Conservation (phyloP, 2,113 vertebrate species). For the Antennarius striatus region DNA sequence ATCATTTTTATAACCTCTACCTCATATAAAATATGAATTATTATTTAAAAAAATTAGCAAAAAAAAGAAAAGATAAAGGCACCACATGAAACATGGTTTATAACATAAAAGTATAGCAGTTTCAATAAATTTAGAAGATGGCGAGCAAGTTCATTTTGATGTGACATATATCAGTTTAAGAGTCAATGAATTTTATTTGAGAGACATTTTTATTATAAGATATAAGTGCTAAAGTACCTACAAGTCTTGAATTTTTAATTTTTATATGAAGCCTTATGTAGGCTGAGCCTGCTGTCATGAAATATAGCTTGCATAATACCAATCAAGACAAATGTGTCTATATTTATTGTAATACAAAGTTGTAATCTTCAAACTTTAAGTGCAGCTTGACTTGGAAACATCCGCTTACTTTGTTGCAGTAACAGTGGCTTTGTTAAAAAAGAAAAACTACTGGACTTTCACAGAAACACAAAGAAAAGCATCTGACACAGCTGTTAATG, state of each 20-base stretch:
- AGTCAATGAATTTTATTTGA: constrained; percentile 9
- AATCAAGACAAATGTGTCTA: neutral
- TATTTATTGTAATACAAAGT: neutral
- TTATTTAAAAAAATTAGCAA: too few relatives aligned
- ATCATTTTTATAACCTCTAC: too few relatives aligned
- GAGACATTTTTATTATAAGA: neutral
- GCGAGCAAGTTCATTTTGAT: neutral
- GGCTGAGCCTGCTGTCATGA: neutral
- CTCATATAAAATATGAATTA: too few relatives aligned
- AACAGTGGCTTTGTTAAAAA: neutral
- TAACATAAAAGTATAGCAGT: neutral
- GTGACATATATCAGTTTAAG: neutral
- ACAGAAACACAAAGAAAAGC: neutral
- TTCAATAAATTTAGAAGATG: constrained; percentile 19
- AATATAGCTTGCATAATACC: constrained; percentile 2
- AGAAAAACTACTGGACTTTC: neutral
- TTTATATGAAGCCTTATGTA: neutral
- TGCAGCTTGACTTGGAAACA: neutral
- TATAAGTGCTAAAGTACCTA: neutral
- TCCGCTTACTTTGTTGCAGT: neutral
- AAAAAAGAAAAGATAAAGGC: too few relatives aligned
- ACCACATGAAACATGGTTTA: too few relatives aligned
- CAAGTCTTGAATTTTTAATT: constrained; percentile 1
- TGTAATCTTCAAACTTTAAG: neutral
- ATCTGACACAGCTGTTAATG: constrained; percentile 1